A percentile compares a stretch with the other conserved stretches of the same genome.
phyloP scores from a whole-genome alignment of 1,140 invertebrate species.

The Euura saliciscinereae region DNA sequence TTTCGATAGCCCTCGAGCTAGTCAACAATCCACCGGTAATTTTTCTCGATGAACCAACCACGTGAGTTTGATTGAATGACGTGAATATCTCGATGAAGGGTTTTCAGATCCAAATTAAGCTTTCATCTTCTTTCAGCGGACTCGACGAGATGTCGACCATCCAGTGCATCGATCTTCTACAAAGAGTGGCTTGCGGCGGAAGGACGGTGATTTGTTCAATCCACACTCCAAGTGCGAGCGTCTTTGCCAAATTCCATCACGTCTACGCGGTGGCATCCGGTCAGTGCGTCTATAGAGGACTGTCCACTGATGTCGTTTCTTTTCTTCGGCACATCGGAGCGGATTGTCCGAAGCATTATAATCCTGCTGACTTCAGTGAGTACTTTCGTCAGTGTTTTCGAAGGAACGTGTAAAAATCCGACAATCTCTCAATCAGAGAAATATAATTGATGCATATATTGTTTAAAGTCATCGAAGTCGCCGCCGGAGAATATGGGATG shows the following conservation, averaged over 20 bases:
- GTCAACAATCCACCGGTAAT: constrained; percentile 94
- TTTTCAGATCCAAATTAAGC: constrained; percentile 13
- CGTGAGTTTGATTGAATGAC: constrained; percentile 62
- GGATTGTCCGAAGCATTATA: constrained; percentile 77
- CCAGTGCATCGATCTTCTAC: constrained; percentile 77
- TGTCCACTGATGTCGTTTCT: constrained; percentile 69
- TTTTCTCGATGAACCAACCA: constrained; percentile 84
- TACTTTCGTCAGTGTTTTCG: constrained; percentile 14
- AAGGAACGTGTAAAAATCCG: constrained; percentile 9
- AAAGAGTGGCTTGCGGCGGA: constrained; percentile 78
- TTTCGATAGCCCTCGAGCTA: constrained; percentile 91
- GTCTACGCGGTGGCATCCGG: constrained; percentile 77
- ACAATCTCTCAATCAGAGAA: constrained; percentile 15
- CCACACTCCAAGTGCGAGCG: constrained; percentile 85
- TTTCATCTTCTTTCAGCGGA: constrained; percentile 63
- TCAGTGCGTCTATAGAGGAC: constrained; percentile 77
- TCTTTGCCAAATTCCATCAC: constrained; percentile 79
- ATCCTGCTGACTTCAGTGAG: constrained; percentile 84
- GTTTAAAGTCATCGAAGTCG: constrained; percentile 76
- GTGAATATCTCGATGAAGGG: not conserved
- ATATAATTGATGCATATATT: constrained; percentile 22
- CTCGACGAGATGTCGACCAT: constrained; percentile 78
- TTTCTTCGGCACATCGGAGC: constrained; percentile 71
- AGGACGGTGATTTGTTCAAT: constrained; percentile 90
- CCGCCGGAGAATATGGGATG: constrained; percentile 74